Evolutionary conservation across 1,140 invertebrate genomes (phyloP), one percentile per base, ranked within the genome.

Genomic region (Laupala kohalensis): DNA sequence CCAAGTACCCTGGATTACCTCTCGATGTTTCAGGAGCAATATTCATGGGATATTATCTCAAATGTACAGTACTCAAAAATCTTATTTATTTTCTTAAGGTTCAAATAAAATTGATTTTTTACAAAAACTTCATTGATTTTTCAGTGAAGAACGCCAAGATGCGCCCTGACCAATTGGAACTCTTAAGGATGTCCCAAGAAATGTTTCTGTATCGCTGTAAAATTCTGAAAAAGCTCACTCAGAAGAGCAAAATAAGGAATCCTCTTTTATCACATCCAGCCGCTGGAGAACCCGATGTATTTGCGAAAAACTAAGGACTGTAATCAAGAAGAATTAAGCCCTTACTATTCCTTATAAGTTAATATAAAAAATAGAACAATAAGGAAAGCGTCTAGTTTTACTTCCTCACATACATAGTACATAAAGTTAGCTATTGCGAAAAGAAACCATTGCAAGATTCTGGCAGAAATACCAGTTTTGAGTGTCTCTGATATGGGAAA

Each of bases 1-100:
- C 86, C 1, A 83, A 86, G 72, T 81, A 87, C 72, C 83, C 84
- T 3, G 85, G 86, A 5, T 75, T 87, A 37, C 77, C 76, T 70
- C 75, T 80, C 19, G 25, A 76, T n/a, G 23, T 77, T 6, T 85
- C 84, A 0, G 86, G 81, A 0, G 75, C 83, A 0, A 74, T 88
- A 26, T 81, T 80, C 37, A 76, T 87, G 23, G 86, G 81, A 19
- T 74, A 85, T 13, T 83, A 81, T 77, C 75, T 88, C 30, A 88
- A 87, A 78, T 53, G 37, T 53, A 53, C 9, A 19, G 19, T 53
- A 37, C 6, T 37, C n/a, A n/a, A n/a, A n/a, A n/a, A n/a, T n/a
- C n/a, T n/a, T n/a, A n/a, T 53, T 2, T 53, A 53, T 13, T 9
- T 53, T 53, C 4, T 0, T 0, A 53, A 53, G 19, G 9, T 53